Evolutionary conservation across 2,797 vertebrate genomes (phyloP).

Genomic region (Sphenodon punctatus): DNA sequence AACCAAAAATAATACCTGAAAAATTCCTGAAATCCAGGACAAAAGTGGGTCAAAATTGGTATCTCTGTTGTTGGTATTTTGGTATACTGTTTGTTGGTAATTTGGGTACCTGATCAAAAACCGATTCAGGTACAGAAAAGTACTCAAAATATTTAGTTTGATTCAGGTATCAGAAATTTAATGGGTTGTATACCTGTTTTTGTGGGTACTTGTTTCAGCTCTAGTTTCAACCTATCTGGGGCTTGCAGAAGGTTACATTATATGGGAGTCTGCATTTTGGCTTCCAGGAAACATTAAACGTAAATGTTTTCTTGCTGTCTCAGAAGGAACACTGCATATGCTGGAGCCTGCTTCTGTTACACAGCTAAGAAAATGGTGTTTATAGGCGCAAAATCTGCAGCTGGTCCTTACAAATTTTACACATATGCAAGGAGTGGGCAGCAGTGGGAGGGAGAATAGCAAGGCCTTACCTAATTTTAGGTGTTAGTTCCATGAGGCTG

Average conservation of each 20-base stretch:
- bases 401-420: slow-evolving; percentile 58
- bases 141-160: too few relatives aligned
- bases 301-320: neutral
- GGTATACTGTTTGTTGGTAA: too few relatives aligned
- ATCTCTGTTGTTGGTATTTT: too few relatives aligned
- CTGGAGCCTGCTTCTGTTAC: slow-evolving; percentile 2
- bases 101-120: too few relatives aligned
- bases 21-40: too few relatives aligned
- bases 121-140: too few relatives aligned
- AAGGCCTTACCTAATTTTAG: slow-evolving; percentile 66
- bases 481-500: slow-evolving; percentile 56
- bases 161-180: too few relatives aligned
- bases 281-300: neutral
- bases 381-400: slow-evolving; percentile 61
- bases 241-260: neutral
- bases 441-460: slow-evolving; percentile 61
- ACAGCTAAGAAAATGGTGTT: slow-evolving; percentile 36
- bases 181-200: too few relatives aligned
- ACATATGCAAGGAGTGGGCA: slow-evolving; percentile 63
- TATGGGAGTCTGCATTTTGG: neutral
- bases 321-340: neutral
- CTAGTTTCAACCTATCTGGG: too few relatives aligned
- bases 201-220: too few relatives aligned
- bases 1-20: too few relatives aligned
- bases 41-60: too few relatives aligned